Evolutionary conservation across 2,888 invertebrate genomes (phyloP).

Genomic region (Pardosa pseudoannulata): DNA sequence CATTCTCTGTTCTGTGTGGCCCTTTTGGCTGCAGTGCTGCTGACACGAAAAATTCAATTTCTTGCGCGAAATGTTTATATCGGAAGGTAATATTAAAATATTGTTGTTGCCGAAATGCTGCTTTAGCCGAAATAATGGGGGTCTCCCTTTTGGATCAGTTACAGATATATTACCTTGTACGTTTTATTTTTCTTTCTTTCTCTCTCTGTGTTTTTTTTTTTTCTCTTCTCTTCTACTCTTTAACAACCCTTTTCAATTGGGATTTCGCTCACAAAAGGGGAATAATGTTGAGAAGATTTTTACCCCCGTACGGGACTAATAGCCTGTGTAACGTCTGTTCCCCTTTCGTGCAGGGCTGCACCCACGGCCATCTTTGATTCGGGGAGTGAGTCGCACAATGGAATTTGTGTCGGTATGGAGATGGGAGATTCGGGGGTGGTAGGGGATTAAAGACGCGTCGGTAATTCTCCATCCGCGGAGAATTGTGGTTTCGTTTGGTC

Average conservation of each 20-base stretch:
- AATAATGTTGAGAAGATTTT: neutral
- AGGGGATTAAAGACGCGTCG: neutral
- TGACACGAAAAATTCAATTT: constrained; percentile 61
- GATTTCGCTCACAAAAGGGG: neutral
- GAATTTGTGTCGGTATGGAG: too few species aligned
- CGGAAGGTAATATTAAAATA: constrained; percentile 68
- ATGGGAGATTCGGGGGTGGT: neutral
- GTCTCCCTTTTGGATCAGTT: constrained; percentile 42
- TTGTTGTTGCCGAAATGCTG: constrained; percentile 17
- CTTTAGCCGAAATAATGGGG: constrained; percentile 51
- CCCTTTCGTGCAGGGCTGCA: neutral
- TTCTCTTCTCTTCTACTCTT: constrained; percentile 6
- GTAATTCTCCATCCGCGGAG: neutral
- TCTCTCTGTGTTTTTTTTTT: constrained; percentile 21
- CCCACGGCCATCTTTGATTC: constrained; percentile 8
- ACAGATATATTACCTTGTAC: constrained; percentile 70
- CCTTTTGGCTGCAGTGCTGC: constrained; percentile 13
- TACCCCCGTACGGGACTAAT: neutral
- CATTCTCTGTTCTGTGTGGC: constrained; percentile 26
- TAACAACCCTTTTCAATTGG: neutral
- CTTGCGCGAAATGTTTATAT: constrained; percentile 38
- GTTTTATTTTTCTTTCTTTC: neutral
- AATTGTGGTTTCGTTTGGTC: neutral
- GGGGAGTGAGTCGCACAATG: neutral
- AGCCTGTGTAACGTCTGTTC: neutral